These are phyloP conservation scores for Aulostomus chinensis DNA, from an alignment of 2,797 vertebrate species.

Conservation along the genomic window DNA sequence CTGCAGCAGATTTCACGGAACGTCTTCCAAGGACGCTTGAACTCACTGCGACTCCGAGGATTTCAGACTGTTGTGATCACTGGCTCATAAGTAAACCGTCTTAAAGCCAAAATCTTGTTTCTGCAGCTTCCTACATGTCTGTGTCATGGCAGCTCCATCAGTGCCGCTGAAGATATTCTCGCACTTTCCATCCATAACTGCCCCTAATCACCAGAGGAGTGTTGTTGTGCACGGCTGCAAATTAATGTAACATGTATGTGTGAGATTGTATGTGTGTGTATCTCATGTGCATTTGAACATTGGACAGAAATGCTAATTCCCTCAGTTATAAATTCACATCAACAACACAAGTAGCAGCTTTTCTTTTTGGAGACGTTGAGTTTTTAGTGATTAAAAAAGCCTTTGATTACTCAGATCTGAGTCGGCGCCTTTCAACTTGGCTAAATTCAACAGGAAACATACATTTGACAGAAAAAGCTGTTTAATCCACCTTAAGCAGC, in stretches of 20 bases:
- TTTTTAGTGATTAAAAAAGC: conserved; percentile 41
- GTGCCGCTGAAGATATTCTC: conserved; percentile 13
- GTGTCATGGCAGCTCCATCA: background rate
- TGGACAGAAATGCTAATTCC: conserved; percentile 48
- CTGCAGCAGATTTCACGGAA: conserved; percentile 12
- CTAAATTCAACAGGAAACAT: conserved; percentile 39
- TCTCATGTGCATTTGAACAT: background rate
- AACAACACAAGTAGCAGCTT: conserved; percentile 38
- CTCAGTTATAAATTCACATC: too few relatives aligned
- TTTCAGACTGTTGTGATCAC: conserved; percentile 10
- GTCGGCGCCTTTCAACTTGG: too few relatives aligned
- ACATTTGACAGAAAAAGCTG: conserved; percentile 42
- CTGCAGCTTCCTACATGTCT: background rate
- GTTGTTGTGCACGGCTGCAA: conserved; percentile 6
- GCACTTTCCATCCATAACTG: conserved; percentile 22
- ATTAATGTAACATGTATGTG: conserved; percentile 3
- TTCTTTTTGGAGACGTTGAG: conserved; percentile 32
- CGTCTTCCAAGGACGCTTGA: conserved; percentile 37
- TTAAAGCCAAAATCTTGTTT: conserved; percentile 12
- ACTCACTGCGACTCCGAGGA: conserved; percentile 37
- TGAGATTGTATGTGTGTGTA: background rate
- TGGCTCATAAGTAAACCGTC: conserved; percentile 33
- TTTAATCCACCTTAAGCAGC: conserved; percentile 55
- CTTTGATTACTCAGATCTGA: conserved; percentile 30
- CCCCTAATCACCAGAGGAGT: conserved; percentile 41